Evolutionary conservation across 2,113 vertebrate species (phyloP).

Genomic region (Poicephalus meyeri): DNA sequence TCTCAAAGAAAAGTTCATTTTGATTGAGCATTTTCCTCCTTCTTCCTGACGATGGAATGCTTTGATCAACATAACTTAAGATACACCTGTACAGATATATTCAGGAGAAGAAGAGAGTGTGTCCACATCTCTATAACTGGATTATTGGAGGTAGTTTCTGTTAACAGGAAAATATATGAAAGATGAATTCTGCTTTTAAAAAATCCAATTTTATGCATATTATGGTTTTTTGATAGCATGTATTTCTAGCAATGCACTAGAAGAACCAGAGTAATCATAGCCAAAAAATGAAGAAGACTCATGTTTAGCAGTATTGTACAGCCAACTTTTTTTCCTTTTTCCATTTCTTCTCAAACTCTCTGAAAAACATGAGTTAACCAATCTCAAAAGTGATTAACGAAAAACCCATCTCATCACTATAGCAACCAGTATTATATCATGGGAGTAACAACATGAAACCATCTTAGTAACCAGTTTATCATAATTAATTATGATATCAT

Average conservation of each 20-base stretch:
- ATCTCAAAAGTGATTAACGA: constrained; percentile 79
- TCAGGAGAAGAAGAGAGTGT: background rate
- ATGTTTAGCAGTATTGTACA: constrained; percentile 28
- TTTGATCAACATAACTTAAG: too few species aligned
- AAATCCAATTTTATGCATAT: background rate
- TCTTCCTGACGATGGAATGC: too few species aligned
- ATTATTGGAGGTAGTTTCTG: background rate
- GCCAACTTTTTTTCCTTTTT: constrained; percentile 31
- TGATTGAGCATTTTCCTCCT: too few species aligned
- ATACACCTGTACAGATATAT: background rate
- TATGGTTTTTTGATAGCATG: background rate
- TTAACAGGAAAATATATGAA: background rate
- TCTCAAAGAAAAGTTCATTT: too few species aligned
- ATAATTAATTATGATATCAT: constrained; percentile 81
- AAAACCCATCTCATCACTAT: constrained; percentile 79
- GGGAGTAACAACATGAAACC: constrained; percentile 77
- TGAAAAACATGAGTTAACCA: constrained; percentile 71
- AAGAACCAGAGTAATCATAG: background rate
- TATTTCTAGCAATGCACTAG: background rate
- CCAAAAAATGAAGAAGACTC: background rate
- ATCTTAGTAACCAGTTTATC: constrained; percentile 80
- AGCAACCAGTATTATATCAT: constrained; percentile 83
- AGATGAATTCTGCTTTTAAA: background rate
- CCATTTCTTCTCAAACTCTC: constrained; percentile 57
- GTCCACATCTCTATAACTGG: background rate